phyloP scores from a whole-genome alignment of 1,140 invertebrate genomes.

The Lerema accius region DNA sequence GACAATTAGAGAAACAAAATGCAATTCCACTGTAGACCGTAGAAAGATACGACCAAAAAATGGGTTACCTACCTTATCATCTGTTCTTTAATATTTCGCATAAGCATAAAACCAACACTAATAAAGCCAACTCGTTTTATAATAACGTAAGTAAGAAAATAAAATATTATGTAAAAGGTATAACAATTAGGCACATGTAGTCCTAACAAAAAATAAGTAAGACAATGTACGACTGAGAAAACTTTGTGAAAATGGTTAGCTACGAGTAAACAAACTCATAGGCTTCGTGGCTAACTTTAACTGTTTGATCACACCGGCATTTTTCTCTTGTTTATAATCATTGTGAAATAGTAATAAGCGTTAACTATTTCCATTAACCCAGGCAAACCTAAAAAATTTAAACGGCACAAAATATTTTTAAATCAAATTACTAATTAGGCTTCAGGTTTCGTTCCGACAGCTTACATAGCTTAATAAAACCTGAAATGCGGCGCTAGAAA shows the following conservation, averaged over 20 bases:
- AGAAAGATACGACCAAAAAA: slow-evolving; percentile 20
- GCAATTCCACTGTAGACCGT: slow-evolving; percentile 40
- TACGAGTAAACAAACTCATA: too few species aligned
- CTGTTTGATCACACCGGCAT: slow-evolving; percentile 17
- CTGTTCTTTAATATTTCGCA: too few species aligned
- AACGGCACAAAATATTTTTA: slow-evolving; percentile 56
- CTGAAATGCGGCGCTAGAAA: slow-evolving; percentile 61
- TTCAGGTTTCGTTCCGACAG: slow-evolving; percentile 66
- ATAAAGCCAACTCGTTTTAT: too few species aligned
- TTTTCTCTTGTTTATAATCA: slow-evolving; percentile 29
- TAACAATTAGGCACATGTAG: too few species aligned
- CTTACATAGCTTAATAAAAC: slow-evolving; percentile 77
- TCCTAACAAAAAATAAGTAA: too few species aligned
- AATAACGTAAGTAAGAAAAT: too few species aligned
- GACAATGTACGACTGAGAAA: too few species aligned
- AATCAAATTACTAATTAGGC: slow-evolving; percentile 77
- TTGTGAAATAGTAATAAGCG: slow-evolving; percentile 1
- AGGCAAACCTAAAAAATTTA: slow-evolving; percentile 36
- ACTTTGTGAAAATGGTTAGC: too few species aligned
- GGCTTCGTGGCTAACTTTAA: too few species aligned
- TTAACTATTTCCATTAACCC: slow-evolving; percentile 15
- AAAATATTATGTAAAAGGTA: too few species aligned
- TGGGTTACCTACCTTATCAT: too few species aligned
- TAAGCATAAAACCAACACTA: too few species aligned
- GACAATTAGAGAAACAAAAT: slow-evolving; percentile 49